Evolutionary conservation across 2,888 invertebrate genomes (phyloP).

Genomic region (Cantharis rustica): DNA sequence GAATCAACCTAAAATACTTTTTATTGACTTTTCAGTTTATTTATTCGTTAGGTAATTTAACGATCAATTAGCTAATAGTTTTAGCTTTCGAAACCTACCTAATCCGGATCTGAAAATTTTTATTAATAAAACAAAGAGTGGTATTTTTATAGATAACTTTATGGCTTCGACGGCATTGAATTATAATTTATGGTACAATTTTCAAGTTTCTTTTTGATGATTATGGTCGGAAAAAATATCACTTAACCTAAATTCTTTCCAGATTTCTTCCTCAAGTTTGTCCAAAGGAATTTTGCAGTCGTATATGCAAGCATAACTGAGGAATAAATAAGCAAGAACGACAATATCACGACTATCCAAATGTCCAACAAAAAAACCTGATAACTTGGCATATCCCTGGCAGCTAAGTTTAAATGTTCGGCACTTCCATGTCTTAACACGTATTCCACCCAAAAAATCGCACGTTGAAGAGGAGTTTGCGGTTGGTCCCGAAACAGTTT

Average conservation of each 20-base stretch:
- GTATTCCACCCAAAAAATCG: conserved; percentile 35
- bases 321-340: neutral
- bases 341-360: neutral
- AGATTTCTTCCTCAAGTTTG: neutral
- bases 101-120: neutral
- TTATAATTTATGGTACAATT: neutral
- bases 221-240: too few species aligned
- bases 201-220: neutral
- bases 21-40: neutral
- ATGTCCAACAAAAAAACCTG: conserved; percentile 6
- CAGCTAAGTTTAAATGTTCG: conserved; percentile 20
- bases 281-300: neutral
- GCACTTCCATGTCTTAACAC: conserved; percentile 25
- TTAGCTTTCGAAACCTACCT: neutral
- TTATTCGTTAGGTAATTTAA: neutral
- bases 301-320: neutral
- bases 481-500: conserved; percentile 32
- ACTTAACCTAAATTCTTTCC: neutral
- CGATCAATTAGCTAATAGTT: neutral
- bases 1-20: neutral
- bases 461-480: conserved; percentile 32
- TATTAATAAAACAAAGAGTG: neutral
- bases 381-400: conserved; percentile 27
- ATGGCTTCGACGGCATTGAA: neutral
- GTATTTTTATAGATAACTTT: neutral